Evolutionary conservation across 1,140 invertebrate genomes (phyloP).

Genomic region (Polypedilum vanderplanki): DNA sequence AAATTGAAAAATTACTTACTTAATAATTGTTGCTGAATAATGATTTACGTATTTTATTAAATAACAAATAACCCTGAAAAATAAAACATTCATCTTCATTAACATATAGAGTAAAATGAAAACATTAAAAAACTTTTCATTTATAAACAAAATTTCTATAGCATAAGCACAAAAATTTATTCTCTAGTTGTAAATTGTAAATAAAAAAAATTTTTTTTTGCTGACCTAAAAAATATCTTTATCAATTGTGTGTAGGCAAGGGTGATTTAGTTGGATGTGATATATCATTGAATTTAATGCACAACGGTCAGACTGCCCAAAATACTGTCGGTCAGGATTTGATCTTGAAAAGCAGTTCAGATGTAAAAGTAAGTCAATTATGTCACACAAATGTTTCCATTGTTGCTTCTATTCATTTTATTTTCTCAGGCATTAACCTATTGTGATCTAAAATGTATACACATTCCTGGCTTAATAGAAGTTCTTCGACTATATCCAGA

Average conservation of each 20-base stretch:
- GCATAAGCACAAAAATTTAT: too few relatives aligned
- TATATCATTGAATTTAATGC: conserved; percentile 70
- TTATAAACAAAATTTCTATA: too few relatives aligned
- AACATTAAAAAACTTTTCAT: too few relatives aligned
- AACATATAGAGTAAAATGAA: too few relatives aligned
- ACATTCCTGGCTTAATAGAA: conserved; percentile 83
- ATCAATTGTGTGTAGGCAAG: conserved; percentile 63
- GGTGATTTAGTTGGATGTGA: conserved; percentile 94
- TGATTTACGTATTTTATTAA: too few relatives aligned
- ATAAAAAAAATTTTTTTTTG: background rate
- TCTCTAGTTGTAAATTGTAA: too few relatives aligned
- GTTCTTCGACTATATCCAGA: conserved; percentile 86
- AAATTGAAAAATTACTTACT: too few relatives aligned
- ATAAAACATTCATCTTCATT: too few relatives aligned
- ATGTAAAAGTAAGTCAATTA: conserved; percentile 64
- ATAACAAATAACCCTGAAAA: too few relatives aligned
- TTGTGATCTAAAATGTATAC: conserved; percentile 91
- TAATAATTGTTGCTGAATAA: too few relatives aligned
- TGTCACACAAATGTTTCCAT: background rate
- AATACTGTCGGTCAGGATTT: conserved; percentile 59
- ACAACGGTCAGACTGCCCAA: conserved; percentile 49
- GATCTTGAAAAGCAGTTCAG: conserved; percentile 85
- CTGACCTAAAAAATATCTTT: background rate
- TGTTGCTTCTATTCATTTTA: background rate
- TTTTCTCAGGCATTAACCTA: conserved; percentile 72